Evolutionary conservation across 64 coral and sea anemone genomes (phyloP).

Genomic region (Dendronephthya gigantea): DNA sequence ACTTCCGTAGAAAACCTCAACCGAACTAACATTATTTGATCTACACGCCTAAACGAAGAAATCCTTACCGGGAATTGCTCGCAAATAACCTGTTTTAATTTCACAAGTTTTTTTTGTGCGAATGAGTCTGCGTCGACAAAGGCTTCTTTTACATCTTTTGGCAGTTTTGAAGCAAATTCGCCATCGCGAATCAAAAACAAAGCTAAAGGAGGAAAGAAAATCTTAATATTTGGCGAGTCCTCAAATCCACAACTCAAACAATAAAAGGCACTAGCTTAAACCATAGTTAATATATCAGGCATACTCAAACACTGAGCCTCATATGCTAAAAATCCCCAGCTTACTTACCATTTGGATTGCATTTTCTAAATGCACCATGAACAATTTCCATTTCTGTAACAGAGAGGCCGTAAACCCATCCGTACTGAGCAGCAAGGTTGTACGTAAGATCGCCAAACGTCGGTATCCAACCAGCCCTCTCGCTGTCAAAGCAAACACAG

Average conservation of each 20-base stretch:
- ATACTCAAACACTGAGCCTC: too few species aligned
- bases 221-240: neutral
- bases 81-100: slow-evolving; percentile 68
- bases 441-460: slow-evolving; percentile 95
- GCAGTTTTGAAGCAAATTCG: slow-evolving; percentile 51
- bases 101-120: slow-evolving; percentile 47
- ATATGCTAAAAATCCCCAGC: neutral
- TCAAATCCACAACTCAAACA: too few species aligned
- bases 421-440: slow-evolving; percentile 78
- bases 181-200: slow-evolving; percentile 75
- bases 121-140: slow-evolving; percentile 56
- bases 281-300: too few species aligned
- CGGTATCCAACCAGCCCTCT: slow-evolving; percentile 79
- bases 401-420: slow-evolving; percentile 90
- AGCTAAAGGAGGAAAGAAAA: slow-evolving; percentile 39
- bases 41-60: neutral
- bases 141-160: slow-evolving; percentile 61
- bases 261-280: too few species aligned
- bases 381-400: slow-evolving; percentile 99
- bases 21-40: too few species aligned
- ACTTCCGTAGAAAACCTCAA: too few species aligned
- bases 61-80: slow-evolving; percentile 72
- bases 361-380: slow-evolving; percentile 91
- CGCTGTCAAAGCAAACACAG: slow-evolving; percentile 35
- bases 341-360: slow-evolving; percentile 82